These are phyloP conservation scores for Thamnophis sirtalis DNA, from an alignment of 2,113 vertebrate species.

Conservation along the genomic window DNA sequence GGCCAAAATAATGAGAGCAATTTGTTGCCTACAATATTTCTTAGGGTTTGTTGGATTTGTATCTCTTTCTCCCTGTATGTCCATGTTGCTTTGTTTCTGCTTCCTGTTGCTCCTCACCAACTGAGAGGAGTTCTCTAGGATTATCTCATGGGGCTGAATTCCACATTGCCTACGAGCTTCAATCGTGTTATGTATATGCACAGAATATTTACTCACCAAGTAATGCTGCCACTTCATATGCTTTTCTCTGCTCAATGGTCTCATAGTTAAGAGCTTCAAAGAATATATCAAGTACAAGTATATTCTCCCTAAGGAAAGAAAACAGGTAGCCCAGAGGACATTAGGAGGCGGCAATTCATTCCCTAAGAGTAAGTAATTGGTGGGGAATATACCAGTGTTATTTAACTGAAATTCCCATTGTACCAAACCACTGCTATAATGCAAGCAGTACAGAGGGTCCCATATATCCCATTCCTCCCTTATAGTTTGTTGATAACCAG, in stretches of 20 bases:
- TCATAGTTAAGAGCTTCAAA: constrained; percentile 98
- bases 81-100: neutral
- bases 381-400: neutral
- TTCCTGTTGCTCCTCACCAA: neutral
- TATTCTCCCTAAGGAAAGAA: constrained; percentile 85
- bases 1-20: neutral
- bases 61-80: neutral
- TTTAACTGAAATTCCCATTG: neutral
- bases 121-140: neutral
- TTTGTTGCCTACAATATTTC: neutral
- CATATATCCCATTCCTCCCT: neutral
- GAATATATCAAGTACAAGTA: constrained; percentile 96
- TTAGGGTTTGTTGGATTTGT: neutral
- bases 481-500: neutral
- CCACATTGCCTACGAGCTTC: neutral
- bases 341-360: neutral
- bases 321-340: constrained; percentile 25
- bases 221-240: constrained; percentile 95
- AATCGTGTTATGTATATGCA: neutral
- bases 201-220: constrained; percentile 75
- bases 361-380: neutral
- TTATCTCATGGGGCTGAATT: neutral
- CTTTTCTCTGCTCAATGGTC: constrained; percentile 98
- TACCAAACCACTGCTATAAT: neutral
- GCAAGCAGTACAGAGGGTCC: neutral